A percentile compares a stretch with the other conserved stretches of the same genome.
Conservation (phyloP, 2,113 vertebrate species). For the Melanotaenia duboulayi region DNA sequence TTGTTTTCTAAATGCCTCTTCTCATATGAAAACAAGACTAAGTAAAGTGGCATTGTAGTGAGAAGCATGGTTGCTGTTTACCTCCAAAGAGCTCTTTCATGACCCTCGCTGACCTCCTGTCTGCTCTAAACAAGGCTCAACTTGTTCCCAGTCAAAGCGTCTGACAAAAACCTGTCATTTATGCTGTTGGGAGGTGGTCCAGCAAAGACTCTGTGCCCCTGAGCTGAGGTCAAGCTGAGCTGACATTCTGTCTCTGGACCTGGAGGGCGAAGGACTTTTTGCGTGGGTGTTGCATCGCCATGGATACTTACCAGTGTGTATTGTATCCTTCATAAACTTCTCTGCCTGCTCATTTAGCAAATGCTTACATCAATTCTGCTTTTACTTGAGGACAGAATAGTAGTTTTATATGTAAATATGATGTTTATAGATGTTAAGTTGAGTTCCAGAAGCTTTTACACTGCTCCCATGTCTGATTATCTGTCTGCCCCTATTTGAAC, state of each 20-base stretch:
- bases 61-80: conserved; percentile 58
- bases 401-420: too few relatives aligned
- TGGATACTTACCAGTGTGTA: conserved; percentile 25
- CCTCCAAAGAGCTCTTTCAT: conserved; percentile 44
- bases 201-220: conserved; percentile 23
- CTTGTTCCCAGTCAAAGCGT: conserved; percentile 37
- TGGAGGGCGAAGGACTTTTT: conserved; percentile 26
- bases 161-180: conserved; percentile 33
- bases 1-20: background rate
- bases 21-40: conserved; percentile 8
- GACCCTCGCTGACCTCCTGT: conserved; percentile 41
- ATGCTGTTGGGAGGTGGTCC: conserved; percentile 25
- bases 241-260: conserved; percentile 50
- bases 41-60: conserved; percentile 27
- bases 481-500: too few relatives aligned
- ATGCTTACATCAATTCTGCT: background rate
- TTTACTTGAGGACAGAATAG: background rate
- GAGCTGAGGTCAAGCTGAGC: conserved; percentile 55
- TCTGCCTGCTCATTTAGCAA: conserved; percentile 6
- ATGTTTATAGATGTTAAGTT: too few relatives aligned
- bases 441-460: too few relatives aligned
- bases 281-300: conserved; percentile 35
- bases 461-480: too few relatives aligned
- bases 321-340: conserved; percentile 3
- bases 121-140: conserved; percentile 30